Evolutionary conservation across 2,888 invertebrate genomes (phyloP), one percentile per base, ranked within the genome.

Genomic region (Amaurobius ferox): DNA sequence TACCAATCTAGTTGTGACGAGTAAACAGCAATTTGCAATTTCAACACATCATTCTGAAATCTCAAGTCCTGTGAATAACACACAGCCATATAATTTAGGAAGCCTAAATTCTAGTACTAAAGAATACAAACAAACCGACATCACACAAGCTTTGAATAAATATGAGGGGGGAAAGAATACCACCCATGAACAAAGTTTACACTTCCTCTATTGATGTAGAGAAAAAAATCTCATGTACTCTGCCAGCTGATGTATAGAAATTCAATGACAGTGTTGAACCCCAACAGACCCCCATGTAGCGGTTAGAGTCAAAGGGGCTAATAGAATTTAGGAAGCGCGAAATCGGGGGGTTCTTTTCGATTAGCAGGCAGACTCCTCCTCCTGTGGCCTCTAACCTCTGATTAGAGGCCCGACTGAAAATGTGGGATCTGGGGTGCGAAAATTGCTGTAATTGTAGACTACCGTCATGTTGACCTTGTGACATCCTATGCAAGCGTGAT

Each of bases 121-220:
- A 55, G 55, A 55, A 55, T 55, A n/a, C 55, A 55, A 55, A 55
- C 55, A 55, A 55, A 23, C 23, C 23, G 55, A 55, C 23, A 55
- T 23, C 55, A 55, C n/a, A n/a, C 23, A 55, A 55, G 55, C 23
- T 55, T 55, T 55, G 55, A 55, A 55, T 55, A 55, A 55, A 55
- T 55, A 55, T 55, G 55, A 55, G 55, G 23, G 13, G 5, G 11
- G 23, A 23, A 23, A 55, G 64, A 66, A 44, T 83, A 77, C 83
- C 83, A 83, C 83, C 83, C 83, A 83, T 26, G 83, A 64, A 64
- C 40, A 39, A 71, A 35, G 76, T 83, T 76, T 83, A 83, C 83
- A 76, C 70, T 64, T 29, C n/a, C 32, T 32, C 55, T 11, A 55
- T 55, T 55, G 55, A 55, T 11, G 44, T 13, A 5, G n/a, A 2